Evolutionary conservation across 2,113 vertebrate species (phyloP), one percentile per base, ranked within the genome.

Genomic region (Zosterops hypoxanthus): DNA sequence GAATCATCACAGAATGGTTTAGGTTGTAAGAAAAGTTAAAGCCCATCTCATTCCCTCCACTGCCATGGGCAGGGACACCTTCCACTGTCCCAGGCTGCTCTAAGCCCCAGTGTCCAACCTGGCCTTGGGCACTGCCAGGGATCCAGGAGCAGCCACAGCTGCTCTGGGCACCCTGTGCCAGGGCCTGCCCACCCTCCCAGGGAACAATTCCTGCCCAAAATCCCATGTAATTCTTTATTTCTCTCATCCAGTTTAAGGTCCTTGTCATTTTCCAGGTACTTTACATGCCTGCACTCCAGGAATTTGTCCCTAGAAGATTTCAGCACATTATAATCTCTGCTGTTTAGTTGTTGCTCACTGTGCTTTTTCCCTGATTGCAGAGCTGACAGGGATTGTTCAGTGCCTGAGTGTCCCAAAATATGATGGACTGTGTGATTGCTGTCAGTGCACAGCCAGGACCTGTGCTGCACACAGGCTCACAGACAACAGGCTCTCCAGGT

Each of bases 181-280:
- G 47, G 15, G 16, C 8, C 46, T 86, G 0, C 1, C 12, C 44
- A 11, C 23, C 19, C 46, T 73, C 39, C 0, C 20, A 60, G 46
- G 14, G 22, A 36, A 0, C 0, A 36, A 77, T 52, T 52, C 0
- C 53, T 52, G 1, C 46, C 46, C 31, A 36, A 15, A 0, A 52
- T 15, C 22, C 44, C 53, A 44, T 28, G 14, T 4, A 36, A 12
- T 3, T 4, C 46, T 69, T 15, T 8, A 4, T 1, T 3, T 29
- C 5, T 12, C 9, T 33, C 25, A 41, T 10, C 55, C 42, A 26
- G 10, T 31, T 53, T n/a, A 46, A 57, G 13, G 16, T 31, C 44
- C 29, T 5, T 41, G 14, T 2, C 6, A 0, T 50, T 75, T 41
- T 13, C 66, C 56, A 84, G 17, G 14, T 60, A 7, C 44, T 64